Evolutionary conservation across 2,888 invertebrate genomes (phyloP), one percentile per base, ranked within the genome.

Genomic region (Celastrina argiolus): DNA sequence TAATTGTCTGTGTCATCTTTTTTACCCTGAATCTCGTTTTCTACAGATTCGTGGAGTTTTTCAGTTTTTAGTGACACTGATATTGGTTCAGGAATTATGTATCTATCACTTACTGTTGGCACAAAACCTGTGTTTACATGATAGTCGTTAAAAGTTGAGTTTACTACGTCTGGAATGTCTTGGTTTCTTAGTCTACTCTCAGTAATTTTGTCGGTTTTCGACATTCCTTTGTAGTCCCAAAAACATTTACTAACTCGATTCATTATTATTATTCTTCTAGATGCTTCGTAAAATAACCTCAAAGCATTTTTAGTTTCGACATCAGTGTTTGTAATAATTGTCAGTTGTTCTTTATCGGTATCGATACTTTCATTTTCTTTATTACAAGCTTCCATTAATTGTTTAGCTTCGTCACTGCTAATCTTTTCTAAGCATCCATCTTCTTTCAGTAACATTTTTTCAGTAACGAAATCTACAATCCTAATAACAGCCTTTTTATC

Each of bases 381-480:
- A 65, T 68, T 70, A 26, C 84, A 82, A 31, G 80, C 81, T 31
- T 80, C 74, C 84, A 89, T 85, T 68, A 91, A 76, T 61, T 79
- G 68, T 68, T 85, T 85, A 31, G 88, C 91, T 75, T 90, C 88
- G 67, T 86, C 85, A 26, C 88, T 87, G 67, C 81, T 85, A 69
- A 92, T 87, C 77, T 88, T 90, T 76, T 90, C 89, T 51, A 91
- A 80, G 18, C 80, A 78, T 8, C 92, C 92, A 73, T 92, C 92
- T 77, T 92, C 92, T 71, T 84, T 88, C 12, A 92, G 74, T 42
- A 92, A 70, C 92, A 92, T 92, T 78, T 92, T 92, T 77, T 92
- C 92, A 12, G 91, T 91, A 0, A 92, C 90, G 73, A 92, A 92
- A 71, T 92, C 92, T 2, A 92, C 92, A 69, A 92, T 91, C 68